Conservation (phyloP, 2,113 vertebrate species). For the Alectura lathami region DNA sequence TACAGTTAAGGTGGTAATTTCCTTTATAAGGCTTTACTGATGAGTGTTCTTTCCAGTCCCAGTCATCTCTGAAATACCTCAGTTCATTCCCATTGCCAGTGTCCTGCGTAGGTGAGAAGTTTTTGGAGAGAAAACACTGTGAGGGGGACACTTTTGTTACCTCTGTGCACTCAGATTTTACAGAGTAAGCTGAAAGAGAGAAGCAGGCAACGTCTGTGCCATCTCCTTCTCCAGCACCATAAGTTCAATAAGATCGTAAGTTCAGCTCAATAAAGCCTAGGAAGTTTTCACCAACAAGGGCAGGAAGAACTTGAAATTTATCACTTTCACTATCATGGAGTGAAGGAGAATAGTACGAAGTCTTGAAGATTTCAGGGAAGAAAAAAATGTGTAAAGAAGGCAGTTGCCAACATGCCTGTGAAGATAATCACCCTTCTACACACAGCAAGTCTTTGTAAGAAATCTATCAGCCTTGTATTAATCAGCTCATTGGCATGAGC, state of each 20-base stretch:
- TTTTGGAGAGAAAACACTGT: neutral
- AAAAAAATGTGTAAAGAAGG: neutral
- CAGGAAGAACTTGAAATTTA: neutral
- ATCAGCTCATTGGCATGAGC: neutral
- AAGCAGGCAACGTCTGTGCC: neutral
- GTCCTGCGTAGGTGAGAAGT: neutral
- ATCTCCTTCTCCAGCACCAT: neutral
- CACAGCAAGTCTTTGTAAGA: neutral
- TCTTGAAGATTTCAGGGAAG: neutral
- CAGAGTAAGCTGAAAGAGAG: neutral
- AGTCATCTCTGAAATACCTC: neutral
- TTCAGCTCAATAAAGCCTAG: neutral
- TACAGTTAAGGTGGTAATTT: neutral
- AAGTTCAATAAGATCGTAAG: neutral
- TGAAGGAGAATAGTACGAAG: neutral
- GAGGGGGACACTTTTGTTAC: neutral
- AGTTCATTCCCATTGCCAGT: neutral
- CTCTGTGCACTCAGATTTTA: neutral
- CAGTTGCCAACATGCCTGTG: neutral
- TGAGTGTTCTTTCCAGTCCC: neutral
- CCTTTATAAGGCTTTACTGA: neutral
- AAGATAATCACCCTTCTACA: neutral
- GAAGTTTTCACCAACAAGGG: neutral
- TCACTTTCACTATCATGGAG: neutral
- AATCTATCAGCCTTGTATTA: neutral